Evolutionary conservation across 2,888 invertebrate genomes (phyloP), one percentile per base, ranked within the genome.

Genomic region (Drosophila parthenogenetica): DNA sequence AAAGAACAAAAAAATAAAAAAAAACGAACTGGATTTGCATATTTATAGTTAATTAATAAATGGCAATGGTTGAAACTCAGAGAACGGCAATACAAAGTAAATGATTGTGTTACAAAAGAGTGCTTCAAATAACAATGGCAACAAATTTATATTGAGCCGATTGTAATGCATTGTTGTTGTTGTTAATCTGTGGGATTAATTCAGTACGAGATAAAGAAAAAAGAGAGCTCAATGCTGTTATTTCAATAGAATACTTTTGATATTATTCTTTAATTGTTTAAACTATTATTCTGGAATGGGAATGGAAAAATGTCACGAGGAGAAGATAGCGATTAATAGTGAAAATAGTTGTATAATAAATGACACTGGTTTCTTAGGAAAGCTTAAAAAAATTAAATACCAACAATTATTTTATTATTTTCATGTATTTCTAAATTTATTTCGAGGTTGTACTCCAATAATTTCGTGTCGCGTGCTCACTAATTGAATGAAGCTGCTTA

Each of bases 41-140:
- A 53, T 84, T 74, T 69, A 66, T 68, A 77, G 85, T 87, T 83
- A 83, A 81, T 87, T 87, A 87, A 69, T 69, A 70, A 71, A 87
- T 69, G 54, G 55, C 17, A 67, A 53, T 62, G 62, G 61, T 53
- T 22, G 53, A 43, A 46, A 35, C 43, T 50, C 29, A 11, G 35
- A 19, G 19, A 19, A 14, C 10, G 14, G 39, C 53, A 43, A 59
- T 45, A 13, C 42, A 19, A 43, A 14, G 5, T 7, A 54, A 32
- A 19, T 32, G 16, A 54, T 42, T 45, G 43, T 45, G 55, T 32
- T 32, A 3, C 19, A 55, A 22, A 45, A 35, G 19, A 40, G 48
- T 29, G 39, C 53, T 59, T 60, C 40, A 66, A 60, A 51, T n/a
- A 14, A 39, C 43, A 74, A 51, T 69, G 37, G 25, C 54, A 37